Evolutionary conservation across 2,113 vertebrate species (phyloP).

Genomic region (Bubo scandiacus): DNA sequence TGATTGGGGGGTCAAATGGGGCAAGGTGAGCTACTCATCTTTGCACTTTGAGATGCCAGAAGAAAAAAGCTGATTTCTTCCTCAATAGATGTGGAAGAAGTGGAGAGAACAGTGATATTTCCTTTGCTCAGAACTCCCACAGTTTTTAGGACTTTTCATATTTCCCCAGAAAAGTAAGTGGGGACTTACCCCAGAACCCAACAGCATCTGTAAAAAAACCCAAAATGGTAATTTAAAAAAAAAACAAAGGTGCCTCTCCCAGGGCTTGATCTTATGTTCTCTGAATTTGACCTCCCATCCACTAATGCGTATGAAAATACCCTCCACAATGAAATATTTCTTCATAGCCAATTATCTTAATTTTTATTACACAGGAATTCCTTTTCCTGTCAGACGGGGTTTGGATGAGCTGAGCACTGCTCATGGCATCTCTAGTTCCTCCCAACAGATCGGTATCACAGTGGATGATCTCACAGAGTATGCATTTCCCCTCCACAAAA

Average conservation of each 20-base stretch:
- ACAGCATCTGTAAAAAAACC: not conserved
- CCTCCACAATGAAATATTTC: conserved; percentile 12
- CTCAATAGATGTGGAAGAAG: not conserved
- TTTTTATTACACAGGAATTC: conserved; percentile 70
- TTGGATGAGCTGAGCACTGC: not conserved
- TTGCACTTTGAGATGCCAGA: not conserved
- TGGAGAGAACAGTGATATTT: not conserved
- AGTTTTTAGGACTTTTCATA: not conserved
- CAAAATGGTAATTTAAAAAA: not conserved
- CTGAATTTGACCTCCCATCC: conserved; percentile 9
- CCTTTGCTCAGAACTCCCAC: not conserved
- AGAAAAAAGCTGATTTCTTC: not conserved
- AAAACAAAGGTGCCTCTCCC: not conserved
- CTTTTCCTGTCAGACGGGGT: conserved; percentile 37
- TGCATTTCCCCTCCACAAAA: conserved; percentile 36
- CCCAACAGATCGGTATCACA: not conserved
- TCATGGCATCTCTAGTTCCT: conserved; percentile 28
- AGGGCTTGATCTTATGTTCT: conserved; percentile 45
- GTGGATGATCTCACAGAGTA: conserved; percentile 26
- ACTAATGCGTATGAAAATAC: conserved; percentile 33
- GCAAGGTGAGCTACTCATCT: not conserved
- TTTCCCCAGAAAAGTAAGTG: not conserved
- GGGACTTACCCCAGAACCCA: not conserved
- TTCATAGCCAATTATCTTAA: conserved; percentile 53
- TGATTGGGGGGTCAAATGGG: not conserved